Conservation (phyloP, 1,140 invertebrate genomes). For the Bilobella aurantiaca region DNA sequence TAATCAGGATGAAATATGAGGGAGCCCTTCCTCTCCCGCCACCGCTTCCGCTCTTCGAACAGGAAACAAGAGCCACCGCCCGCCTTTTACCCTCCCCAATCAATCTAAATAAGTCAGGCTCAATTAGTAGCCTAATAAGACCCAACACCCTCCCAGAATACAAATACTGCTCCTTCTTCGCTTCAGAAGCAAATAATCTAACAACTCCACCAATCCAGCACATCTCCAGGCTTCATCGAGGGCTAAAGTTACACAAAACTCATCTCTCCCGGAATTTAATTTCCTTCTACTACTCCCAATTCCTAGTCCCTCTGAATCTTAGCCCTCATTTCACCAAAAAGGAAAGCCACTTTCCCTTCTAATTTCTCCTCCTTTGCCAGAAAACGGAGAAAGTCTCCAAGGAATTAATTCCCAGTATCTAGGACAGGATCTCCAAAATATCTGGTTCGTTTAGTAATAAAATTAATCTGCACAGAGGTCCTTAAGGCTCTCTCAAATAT, state of each 20-base stretch:
- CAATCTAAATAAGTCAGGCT: conserved; percentile 3
- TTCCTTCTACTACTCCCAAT: neutral
- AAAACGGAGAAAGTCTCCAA: neutral
- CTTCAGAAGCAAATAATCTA: no score
- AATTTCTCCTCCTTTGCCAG: neutral
- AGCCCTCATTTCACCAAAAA: no score
- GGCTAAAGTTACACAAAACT: neutral
- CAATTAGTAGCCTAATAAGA: neutral
- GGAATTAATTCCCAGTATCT: neutral
- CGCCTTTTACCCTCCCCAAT: neutral
- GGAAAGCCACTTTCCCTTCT: neutral
- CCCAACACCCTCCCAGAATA: neutral
- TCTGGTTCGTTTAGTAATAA: conserved; percentile 4
- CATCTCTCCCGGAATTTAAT: conserved; percentile 3
- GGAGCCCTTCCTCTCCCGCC: no score
- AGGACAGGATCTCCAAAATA: conserved; percentile 1
- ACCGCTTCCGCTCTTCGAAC: neutral
- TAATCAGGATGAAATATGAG: neutral
- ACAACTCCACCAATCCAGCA: no score
- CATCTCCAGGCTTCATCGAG: no score
- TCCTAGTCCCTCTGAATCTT: no score
- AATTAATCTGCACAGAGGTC: neutral
- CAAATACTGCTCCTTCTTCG: neutral
- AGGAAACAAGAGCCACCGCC: neutral
- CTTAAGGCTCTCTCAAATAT: neutral